phyloP scores from a whole-genome alignment of 2,113 vertebrate genomes.

The Polyodon spathula region DNA sequence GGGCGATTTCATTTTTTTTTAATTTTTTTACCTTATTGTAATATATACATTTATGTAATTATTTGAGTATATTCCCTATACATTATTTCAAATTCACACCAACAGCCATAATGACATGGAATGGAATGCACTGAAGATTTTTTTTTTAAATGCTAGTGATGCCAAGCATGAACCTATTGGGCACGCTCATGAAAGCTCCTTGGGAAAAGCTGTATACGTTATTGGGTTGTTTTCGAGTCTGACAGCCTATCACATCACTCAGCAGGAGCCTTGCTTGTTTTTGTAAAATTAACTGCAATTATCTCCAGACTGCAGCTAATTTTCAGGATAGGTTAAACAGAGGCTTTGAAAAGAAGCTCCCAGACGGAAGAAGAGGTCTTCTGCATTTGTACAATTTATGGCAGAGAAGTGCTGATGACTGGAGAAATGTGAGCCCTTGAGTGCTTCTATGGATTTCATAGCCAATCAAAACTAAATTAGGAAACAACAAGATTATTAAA shows the following conservation, averaged over 20 bases:
- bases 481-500: conserved; percentile 69
- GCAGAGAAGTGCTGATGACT: conserved; percentile 63
- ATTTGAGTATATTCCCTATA: too few relatives aligned
- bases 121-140: too few relatives aligned
- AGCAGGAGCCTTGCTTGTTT: conserved; percentile 21
- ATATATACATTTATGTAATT: too few relatives aligned
- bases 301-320: conserved; percentile 34
- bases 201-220: neutral
- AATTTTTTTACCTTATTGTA: too few relatives aligned
- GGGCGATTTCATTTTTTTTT: too few relatives aligned
- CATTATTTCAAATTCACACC: too few relatives aligned
- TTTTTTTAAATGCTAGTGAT: too few relatives aligned
- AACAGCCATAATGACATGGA: too few relatives aligned
- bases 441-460: conserved; percentile 59
- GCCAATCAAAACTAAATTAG: conserved; percentile 77
- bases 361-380: conserved; percentile 29
- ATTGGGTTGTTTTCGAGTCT: conserved; percentile 20
- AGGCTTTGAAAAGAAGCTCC: conserved; percentile 36
- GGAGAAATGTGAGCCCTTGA: conserved; percentile 59
- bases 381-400: conserved; percentile 45
- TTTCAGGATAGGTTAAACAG: conserved; percentile 35
- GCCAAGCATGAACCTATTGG: neutral
- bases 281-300: conserved; percentile 38
- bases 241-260: conserved; percentile 22
- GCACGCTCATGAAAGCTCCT: neutral